Evolutionary conservation across 2,797 vertebrate species (phyloP), one percentile per base, ranked within the genome.

Genomic region (Falco cherrug): DNA sequence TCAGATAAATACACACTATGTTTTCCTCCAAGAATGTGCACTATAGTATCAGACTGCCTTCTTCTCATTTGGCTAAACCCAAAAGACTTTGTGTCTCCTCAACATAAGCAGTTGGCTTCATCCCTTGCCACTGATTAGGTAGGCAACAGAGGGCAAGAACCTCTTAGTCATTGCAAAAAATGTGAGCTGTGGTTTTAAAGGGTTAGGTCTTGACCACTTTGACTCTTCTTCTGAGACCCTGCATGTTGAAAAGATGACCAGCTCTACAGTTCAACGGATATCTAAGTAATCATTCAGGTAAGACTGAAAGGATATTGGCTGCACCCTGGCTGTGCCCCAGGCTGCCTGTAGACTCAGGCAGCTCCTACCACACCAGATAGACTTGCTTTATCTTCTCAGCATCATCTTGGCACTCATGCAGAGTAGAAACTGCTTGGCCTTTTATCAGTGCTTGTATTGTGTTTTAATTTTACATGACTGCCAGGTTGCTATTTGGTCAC

Each of bases 351-450:
- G 1, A 4, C 21, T 59, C 17, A 67, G 5, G 14, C 4, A 88
- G 24, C 29, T 63, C 24, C 11, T 16, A n/a, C 10, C 13, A 53
- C 3, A 1, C 1, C 10, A 17, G 18, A 0, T 0, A 73, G 48
- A 14, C 7, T 25, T 16, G 4, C 16, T 59, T 80, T 10, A 10
- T 25, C 20, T 71, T 50, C 35, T 61, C 41, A 43, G 5, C 21
- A 3, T 35, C 18, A 13, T 22, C 14, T n/a, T 50, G 25, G 3
- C 13, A 59, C 22, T 19, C 24, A n/a, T 11, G 31, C 2, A 16
- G 11, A 37, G 6, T 4, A 47, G 31, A 63, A 95, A 60, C 11
- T 74, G 1, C 18, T 54, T 7, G 8, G 3, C 3, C 5, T 64
- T 11, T 68, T 61, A 7, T 9, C 22, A 37, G 6, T 24, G 14